Conservation (phyloP, 2,888 invertebrate genomes). For the Andrena haemorrhoa region DNA sequence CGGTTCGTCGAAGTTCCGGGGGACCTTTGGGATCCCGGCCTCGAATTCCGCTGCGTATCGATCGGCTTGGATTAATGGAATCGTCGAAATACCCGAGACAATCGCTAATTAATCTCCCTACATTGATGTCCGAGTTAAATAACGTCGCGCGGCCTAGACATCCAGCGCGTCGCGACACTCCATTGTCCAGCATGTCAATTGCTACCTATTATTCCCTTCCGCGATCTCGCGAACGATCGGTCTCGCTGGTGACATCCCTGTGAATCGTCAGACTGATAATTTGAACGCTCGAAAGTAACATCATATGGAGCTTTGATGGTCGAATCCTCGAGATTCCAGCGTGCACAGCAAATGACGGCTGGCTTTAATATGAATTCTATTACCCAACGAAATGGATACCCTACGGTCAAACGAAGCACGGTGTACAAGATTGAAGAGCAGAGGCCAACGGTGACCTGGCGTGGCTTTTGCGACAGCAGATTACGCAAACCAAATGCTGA, state of each 20-base stretch:
- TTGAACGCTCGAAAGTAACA: too few species aligned
- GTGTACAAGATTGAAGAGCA: background rate
- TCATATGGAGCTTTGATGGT: too few species aligned
- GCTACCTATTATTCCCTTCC: slow-evolving; percentile 52
- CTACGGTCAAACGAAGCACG: background rate
- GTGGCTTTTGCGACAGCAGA: background rate
- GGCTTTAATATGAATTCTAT: background rate
- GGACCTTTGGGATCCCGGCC: background rate
- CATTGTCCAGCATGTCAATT: slow-evolving; percentile 46
- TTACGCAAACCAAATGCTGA: slow-evolving; percentile 17
- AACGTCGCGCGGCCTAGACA: slow-evolving; percentile 36
- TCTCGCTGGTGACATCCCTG: background rate
- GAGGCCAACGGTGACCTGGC: background rate
- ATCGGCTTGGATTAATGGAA: slow-evolving; percentile 35
- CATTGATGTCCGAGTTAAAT: slow-evolving; percentile 44
- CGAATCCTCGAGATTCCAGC: too few species aligned
- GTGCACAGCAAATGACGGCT: background rate
- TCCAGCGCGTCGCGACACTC: slow-evolving; percentile 33
- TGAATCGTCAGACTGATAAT: background rate
- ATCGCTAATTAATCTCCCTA: slow-evolving; percentile 34
- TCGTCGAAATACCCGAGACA: slow-evolving; percentile 18
- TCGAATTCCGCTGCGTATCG: background rate
- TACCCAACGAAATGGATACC: too few species aligned
- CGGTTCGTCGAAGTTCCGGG: background rate
- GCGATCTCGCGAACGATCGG: slow-evolving; percentile 1